Evolutionary conservation across 53 echinoderm and acorn worm species (phyloP).

Genomic region (Paelopatides confundens): DNA sequence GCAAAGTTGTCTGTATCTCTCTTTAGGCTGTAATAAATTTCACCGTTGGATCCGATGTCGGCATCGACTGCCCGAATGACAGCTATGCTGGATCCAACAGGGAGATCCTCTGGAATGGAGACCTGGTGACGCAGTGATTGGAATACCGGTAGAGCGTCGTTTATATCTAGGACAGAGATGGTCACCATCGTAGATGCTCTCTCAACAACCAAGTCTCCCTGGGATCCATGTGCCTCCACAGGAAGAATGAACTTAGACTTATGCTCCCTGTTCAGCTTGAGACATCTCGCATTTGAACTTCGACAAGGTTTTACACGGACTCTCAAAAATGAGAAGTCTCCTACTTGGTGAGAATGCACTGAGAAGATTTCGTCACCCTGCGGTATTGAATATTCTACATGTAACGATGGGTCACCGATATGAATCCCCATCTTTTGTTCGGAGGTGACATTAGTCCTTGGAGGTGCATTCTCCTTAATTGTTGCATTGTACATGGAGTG

Average conservation of each 20-base stretch:
- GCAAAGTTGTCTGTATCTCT: constrained; percentile 79
- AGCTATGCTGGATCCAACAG: constrained; percentile 77
- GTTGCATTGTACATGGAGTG: constrained; percentile 84
- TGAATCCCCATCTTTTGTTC: constrained; percentile 95
- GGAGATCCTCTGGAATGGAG: constrained; percentile 76
- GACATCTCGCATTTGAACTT: constrained; percentile 48
- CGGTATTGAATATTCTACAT: constrained; percentile 63
- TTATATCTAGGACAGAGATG: constrained; percentile 78
- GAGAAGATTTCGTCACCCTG: constrained; percentile 65
- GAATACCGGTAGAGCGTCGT: constrained; percentile 91
- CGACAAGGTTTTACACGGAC: constrained; percentile 76
- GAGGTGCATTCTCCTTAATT: constrained; percentile 86
- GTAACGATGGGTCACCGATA: constrained; percentile 61
- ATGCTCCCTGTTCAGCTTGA: constrained; percentile 83
- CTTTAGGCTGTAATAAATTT: constrained; percentile 95
- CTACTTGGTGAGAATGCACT: constrained; percentile 72
- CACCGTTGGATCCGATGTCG: constrained; percentile 92
- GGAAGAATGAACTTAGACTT: constrained; percentile 64
- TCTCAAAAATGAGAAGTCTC: constrained; percentile 90
- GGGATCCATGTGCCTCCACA: constrained; percentile 57
- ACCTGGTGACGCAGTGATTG: constrained; percentile 61
- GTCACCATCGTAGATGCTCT: constrained; percentile 55
- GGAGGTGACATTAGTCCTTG: constrained; percentile 83
- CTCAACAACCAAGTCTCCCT: constrained; percentile 10
- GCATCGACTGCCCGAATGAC: constrained; percentile 89